Evolutionary conservation across 1,140 invertebrate species (phyloP).

Genomic region (Macrobrachium nipponense): DNA sequence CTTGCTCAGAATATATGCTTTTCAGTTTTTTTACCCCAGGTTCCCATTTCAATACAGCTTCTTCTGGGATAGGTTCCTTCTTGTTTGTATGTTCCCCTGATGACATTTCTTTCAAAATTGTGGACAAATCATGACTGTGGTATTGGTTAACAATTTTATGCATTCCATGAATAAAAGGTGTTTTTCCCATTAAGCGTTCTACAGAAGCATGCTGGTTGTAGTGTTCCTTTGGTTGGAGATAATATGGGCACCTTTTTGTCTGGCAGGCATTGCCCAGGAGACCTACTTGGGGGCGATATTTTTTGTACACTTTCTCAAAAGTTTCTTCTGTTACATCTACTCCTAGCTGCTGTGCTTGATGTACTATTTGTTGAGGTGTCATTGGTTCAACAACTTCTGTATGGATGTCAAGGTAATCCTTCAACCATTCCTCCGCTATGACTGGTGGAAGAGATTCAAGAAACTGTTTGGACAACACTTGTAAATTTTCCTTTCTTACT

Average conservation of each 20-base stretch:
- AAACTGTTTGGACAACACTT: not conserved
- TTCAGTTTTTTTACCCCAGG: no score
- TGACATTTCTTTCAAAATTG: not conserved
- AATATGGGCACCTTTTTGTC: slow-evolving; percentile 14
- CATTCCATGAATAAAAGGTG: slow-evolving; percentile 6
- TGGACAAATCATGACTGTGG: not conserved
- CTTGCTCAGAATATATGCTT: no score
- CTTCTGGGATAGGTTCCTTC: not conserved
- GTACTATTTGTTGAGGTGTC: slow-evolving; percentile 16
- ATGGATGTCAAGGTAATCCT: not conserved
- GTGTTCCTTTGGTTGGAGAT: slow-evolving; percentile 2
- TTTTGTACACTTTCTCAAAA: slow-evolving; percentile 19
- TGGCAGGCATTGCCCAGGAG: slow-evolving; percentile 26
- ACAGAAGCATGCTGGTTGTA: slow-evolving; percentile 29
- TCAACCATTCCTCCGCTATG: not conserved
- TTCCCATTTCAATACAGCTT: no score
- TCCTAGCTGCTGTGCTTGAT: not conserved
- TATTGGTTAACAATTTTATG: not conserved
- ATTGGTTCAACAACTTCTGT: slow-evolving; percentile 11
- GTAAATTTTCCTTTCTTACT: slow-evolving; percentile 6
- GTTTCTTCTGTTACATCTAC: slow-evolving; percentile 11
- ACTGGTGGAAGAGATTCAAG: not conserved
- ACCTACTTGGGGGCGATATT: slow-evolving; percentile 11
- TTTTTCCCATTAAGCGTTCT: not conserved
- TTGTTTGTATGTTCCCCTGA: not conserved